Evolutionary conservation across 2,113 vertebrate species (phyloP).

Genomic region (Dipodomys stephensi): DNA sequence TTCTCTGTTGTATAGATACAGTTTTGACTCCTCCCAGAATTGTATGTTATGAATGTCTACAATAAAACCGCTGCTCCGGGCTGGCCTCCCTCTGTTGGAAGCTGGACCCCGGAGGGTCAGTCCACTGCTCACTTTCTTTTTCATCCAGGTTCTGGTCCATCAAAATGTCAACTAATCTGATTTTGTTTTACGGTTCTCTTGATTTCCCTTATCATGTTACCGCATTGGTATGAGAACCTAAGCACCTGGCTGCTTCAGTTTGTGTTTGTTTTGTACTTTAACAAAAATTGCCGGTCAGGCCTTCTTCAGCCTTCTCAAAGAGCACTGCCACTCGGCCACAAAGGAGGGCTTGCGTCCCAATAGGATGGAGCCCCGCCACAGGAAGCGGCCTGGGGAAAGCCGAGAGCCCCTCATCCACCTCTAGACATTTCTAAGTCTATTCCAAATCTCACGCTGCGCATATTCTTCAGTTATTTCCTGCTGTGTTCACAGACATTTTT

Average conservation of each 20-base stretch:
- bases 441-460: neutral
- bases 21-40: neutral
- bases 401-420: neutral
- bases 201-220: neutral
- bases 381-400: too few relatives aligned
- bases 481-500: neutral
- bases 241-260: neutral
- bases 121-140: neutral
- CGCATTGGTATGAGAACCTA: accelerated
- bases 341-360: neutral
- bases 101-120: too few relatives aligned
- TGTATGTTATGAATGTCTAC: accelerated
- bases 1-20: neutral
- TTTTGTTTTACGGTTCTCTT: accelerated
- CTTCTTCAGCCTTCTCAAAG: accelerated
- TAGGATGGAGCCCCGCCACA: too few relatives aligned
- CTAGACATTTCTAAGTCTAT: neutral
- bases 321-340: accelerated
- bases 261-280: neutral
- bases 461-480: accelerated
- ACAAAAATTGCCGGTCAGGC: accelerated
- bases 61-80: accelerated
- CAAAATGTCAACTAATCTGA: too few relatives aligned
- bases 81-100: neutral
- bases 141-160: too few relatives aligned